Conservation (phyloP, 1,140 invertebrate species). For the Brachionus angularis region DNA sequence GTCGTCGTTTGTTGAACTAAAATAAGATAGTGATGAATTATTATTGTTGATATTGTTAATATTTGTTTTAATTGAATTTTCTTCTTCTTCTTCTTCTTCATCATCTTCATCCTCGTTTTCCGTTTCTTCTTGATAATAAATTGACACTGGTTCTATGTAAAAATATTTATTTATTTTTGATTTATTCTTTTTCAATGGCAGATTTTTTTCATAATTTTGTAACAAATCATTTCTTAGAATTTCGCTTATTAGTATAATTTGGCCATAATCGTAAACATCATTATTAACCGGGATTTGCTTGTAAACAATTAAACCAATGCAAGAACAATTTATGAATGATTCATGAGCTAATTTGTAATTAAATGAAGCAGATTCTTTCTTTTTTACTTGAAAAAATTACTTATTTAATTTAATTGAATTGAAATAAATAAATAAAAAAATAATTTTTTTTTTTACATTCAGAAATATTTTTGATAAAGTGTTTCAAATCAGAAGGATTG, state of each 20-base stretch:
- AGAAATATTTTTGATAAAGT: not conserved
- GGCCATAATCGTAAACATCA: slow-evolving; percentile 8
- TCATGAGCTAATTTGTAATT: not conserved
- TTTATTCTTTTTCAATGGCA: slow-evolving; percentile 31
- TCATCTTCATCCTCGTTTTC: too few relatives aligned
- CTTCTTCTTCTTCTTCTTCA: too few relatives aligned
- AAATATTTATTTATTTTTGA: not conserved
- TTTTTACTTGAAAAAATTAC: slow-evolving; percentile 3
- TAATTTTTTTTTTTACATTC: not conserved
- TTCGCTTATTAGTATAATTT: slow-evolving; percentile 4
- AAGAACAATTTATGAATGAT: not conserved
- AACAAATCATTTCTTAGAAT: too few relatives aligned
- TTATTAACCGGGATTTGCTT: too few relatives aligned
- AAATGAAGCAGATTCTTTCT: slow-evolving; percentile 9
- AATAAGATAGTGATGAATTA: too few relatives aligned
- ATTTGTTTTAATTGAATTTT: too few relatives aligned
- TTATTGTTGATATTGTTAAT: too few relatives aligned
- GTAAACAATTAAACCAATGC: too few relatives aligned
- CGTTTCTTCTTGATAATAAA: not conserved
- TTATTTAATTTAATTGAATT: too few relatives aligned
- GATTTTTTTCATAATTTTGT: slow-evolving; percentile 26
- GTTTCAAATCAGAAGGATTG: not conserved
- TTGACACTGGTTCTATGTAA: not conserved
- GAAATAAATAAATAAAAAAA: too few relatives aligned
- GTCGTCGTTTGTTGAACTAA: too few relatives aligned